Base-by-base conservation (phyloP, 2,888 invertebrate species). In the Caenorhabditis panamensis region DNA sequence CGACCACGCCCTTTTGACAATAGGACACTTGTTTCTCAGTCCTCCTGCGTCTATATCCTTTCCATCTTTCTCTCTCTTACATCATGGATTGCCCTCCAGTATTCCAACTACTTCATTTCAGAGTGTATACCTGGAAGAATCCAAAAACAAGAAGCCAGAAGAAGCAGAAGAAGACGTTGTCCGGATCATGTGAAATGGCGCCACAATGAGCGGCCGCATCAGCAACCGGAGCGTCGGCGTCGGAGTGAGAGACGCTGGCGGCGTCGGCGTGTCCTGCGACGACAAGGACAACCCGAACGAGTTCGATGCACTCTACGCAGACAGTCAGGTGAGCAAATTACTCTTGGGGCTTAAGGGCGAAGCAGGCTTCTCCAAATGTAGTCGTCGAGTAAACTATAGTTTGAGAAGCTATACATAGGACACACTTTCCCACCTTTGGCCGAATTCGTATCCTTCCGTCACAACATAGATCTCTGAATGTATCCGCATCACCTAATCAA, bases 201-300 rank as follows among this genome's bases (percentile, higher is more conserved):
- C 56, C 63, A 69, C 58, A 69, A 77, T 77, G 77, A 77, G 63
- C 73, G 73, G 73, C 66, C 73, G 73, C 73, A 66, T 73, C 73
- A 73, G 73, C 66, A 73, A 73, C 37, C 73, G 73, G 49, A 66
- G 56, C 66, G 68, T 68, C 76, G 76, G 62, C 51, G 69, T 64
- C 66, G 61, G 61, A 59, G 66, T 67, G 9, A 67, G 67, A 44
- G 66, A 62, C 77, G 44, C 53, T 37, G 77, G 51, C 56, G 62
- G 49, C 47, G 54, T 53, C 44, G 53, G 44, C 36, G 66, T 53
- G 54, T 62, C 68, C 58, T 58, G 54, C 54, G 62, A 69, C 64
- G 73, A 68, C 26, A 77, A 77, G 64, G 77, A 77, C 64, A 77
- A 77, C 63, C 77, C 77, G 37, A 77, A 77, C 56, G 77, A 77